A percentile compares a stretch with the other conserved stretches of the same genome.
Conservation (phyloP, 2,113 vertebrate genomes). For the Polypterus bichir region DNA sequence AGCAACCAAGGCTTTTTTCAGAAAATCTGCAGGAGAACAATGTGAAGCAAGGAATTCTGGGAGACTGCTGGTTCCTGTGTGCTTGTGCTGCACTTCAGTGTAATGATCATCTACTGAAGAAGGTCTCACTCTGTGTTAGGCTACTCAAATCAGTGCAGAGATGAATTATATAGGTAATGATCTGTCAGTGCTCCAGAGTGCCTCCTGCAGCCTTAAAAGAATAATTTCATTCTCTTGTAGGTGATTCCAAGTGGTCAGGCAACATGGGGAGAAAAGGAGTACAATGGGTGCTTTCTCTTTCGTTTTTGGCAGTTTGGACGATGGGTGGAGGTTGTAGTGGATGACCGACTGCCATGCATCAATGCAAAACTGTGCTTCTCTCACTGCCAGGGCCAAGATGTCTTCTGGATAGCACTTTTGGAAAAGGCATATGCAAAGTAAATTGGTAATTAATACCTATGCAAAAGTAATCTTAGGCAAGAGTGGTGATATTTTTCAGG, state of each 20-base stretch:
- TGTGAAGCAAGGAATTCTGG: conserved; percentile 82
- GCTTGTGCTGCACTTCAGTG: conserved; percentile 77
- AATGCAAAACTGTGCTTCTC: conserved; percentile 81
- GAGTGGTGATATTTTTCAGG: no score
- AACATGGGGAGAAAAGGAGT: conserved; percentile 62
- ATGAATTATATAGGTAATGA: no score
- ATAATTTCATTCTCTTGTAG: conserved; percentile 32
- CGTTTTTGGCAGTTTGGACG: conserved; percentile 73
- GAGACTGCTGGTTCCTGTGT: conserved; percentile 94
- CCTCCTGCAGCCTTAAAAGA: not conserved
- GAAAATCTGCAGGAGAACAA: conserved; percentile 51
- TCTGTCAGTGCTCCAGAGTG: not conserved
- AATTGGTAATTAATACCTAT: conserved; percentile 19
- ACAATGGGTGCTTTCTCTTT: conserved; percentile 69
- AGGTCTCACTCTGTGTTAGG: conserved; percentile 1
- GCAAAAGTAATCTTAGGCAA: no score
- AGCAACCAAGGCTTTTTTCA: conserved; percentile 61
- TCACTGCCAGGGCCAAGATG: conserved; percentile 64
- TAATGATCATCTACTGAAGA: conserved; percentile 67
- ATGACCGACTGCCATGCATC: conserved; percentile 81
- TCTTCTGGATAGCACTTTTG: conserved; percentile 84
- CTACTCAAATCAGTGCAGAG: not conserved
- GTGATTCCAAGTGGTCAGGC: conserved; percentile 74
- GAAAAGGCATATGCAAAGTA: conserved; percentile 97
- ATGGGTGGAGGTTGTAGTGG: conserved; percentile 77